Evolutionary conservation across 2,797 vertebrate genomes (phyloP), one percentile per base, ranked within the genome.

Genomic region (Setipinna tenuifilis): DNA sequence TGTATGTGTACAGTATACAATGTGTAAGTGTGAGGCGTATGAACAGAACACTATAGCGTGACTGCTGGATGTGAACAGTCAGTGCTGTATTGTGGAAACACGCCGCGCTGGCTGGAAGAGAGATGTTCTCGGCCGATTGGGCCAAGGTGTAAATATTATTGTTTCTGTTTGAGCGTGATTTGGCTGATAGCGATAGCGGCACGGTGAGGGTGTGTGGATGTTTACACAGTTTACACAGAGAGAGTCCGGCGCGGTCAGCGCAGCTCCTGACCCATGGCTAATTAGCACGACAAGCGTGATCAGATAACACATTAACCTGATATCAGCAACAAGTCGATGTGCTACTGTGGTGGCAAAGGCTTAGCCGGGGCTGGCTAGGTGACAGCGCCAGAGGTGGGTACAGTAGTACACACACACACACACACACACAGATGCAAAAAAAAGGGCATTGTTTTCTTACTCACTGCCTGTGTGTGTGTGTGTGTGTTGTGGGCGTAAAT

Each of bases 81-180:
- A 88, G 89, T 61, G 59, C 83, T 87, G 85, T 96, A 94, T 96
- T 96, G 91, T 95, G 93, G 87, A 94, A 96, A 96, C 95, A 95
- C 82, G 44, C 41, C 82, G 65, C n/a, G 85, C 90, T 89, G 91
- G 92, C 93, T 93, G 94, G n/a, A n/a, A 91, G 91, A 92, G 85
- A 93, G 92, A 95, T 94, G 91, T 91, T 92, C 91, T 92, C 83
- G 85, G 87, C 83, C 82, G 93, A 95, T 93, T 91, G 85, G 54
- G 83, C 83, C 87, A 59, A 58, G 90, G 91, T 88, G 92, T 95
- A 94, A 95, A 95, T 94, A 95, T 91, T 92, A 90, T 89, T 87
- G 84, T 88, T 94, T 90, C 87, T 83, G 88, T 84, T 78, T 85
- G 82, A 82, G 87, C 83, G 90, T 90, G 89, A 86, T 94, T 91